Base-by-base conservation (phyloP, 2,113 vertebrate genomes). In the Albula glossodonta region DNA sequence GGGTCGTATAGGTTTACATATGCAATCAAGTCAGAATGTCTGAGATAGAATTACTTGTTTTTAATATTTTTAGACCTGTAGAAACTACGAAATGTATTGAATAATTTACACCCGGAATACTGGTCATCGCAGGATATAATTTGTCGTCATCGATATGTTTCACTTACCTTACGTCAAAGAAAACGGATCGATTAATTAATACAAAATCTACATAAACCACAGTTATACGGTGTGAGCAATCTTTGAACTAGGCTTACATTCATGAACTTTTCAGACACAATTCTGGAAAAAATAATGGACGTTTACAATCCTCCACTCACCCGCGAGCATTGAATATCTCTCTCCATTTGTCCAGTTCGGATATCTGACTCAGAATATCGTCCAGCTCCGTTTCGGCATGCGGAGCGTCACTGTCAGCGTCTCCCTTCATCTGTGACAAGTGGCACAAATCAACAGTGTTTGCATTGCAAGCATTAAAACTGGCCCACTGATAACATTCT, bases 261-360 rank as follows among this genome's bases (percentile, higher is more conserved):
- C n/a, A 74, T 3, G n/a, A 17, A 22, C 63, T 70, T n/a, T 6
- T 13, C 70, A 10, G 70, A 74, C 2, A 74, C 22, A 66, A 19
- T 63, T 63, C 17, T 74, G 31, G 31, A 74, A n/a, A 66, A 31
- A 74, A n/a, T 10, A 31, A 74, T 25, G n/a, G 41, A 3, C 74
- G 63, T 22, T 22, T 6, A 78, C 9, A 89, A 51, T 3, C n/a
- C 83, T 50, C 19, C 19, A 84, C 94, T 93, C 93, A 97, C 96
- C 96, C 70, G 0, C 0, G 89, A 77, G 85, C 91, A 77, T 92
- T 89, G 57, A 97, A 97, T n/a, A 97, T 95, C 66, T 93, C 88
- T 84, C 93, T 95, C 96, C 96, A 96, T 86, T 94, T 96, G 86
- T 92, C 91, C 15, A 97, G 92, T 0, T 93, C 87, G 12, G 90